phyloP scores from a whole-genome alignment of 30 jellyfish, hydroid and myxozoan genomes.

The Turritopsis rubra region DNA sequence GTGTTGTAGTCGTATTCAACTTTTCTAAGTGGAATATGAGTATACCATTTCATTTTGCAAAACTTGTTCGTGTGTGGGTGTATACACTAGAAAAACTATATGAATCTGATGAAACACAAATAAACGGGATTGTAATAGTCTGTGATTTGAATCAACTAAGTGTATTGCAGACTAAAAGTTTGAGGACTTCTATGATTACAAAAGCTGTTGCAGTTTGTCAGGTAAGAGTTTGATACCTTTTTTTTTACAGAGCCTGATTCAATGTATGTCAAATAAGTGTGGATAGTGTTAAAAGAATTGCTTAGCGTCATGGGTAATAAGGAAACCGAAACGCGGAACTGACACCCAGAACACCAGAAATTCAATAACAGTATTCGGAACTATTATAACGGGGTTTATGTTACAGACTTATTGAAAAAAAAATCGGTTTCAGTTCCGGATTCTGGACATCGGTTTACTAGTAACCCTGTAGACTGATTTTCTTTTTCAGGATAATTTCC shows the following conservation, averaged over 20 bases:
- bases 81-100: constrained; percentile 80
- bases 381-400: too few relatives aligned
- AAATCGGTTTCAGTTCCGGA: too few relatives aligned
- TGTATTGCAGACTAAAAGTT: constrained; percentile 84
- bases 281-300: too few relatives aligned
- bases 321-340: background rate
- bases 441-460: too few relatives aligned
- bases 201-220: constrained; percentile 61
- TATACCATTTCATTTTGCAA: constrained; percentile 90
- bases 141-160: constrained; percentile 87
- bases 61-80: constrained; percentile 92
- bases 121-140: constrained; percentile 83
- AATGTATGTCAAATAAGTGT: too few relatives aligned
- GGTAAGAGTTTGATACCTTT: constrained; percentile 35
- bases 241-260: background rate
- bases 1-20: constrained; percentile 73
- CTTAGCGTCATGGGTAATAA: too few relatives aligned
- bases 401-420: too few relatives aligned
- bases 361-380: too few relatives aligned
- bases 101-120: constrained; percentile 95
- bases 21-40: constrained; percentile 89
- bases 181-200: constrained; percentile 86
- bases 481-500: constrained; percentile 70
- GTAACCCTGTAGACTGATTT: background rate
- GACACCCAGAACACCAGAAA: too few relatives aligned